Conservation (phyloP, 2,888 invertebrate genomes). For the Pharmacophagus antenor region DNA sequence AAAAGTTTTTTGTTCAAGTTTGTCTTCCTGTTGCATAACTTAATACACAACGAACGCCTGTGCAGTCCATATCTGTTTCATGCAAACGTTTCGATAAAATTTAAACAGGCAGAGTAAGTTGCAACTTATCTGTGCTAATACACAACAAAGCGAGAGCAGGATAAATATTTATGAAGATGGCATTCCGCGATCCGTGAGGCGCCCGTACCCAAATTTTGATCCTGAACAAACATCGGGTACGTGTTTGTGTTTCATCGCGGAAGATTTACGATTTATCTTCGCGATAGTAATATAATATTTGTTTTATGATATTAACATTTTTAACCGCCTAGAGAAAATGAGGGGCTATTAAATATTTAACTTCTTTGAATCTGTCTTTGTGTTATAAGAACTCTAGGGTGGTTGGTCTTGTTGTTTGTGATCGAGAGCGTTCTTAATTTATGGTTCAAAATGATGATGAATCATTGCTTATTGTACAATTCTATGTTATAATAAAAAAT, state of each 20-base stretch:
- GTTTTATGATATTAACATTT: conserved; percentile 14
- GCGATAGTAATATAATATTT: conserved; percentile 23
- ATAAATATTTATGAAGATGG: conserved; percentile 52
- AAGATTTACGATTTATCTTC: conserved; percentile 40
- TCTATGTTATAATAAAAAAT: too few species aligned
- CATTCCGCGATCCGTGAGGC: conserved; percentile 44
- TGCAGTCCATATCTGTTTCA: conserved; percentile 15
- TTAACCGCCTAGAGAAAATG: not conserved
- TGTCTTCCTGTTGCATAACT: conserved; percentile 21
- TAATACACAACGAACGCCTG: conserved; percentile 9
- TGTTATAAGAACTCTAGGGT: too few species aligned
- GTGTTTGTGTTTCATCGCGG: conserved; percentile 38
- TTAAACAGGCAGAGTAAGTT: not conserved
- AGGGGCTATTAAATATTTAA: not conserved
- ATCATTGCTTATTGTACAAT: too few species aligned
- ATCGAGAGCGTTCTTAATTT: too few species aligned
- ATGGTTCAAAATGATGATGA: too few species aligned
- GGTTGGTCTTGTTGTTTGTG: too few species aligned
- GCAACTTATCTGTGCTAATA: conserved; percentile 22
- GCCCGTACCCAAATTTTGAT: conserved; percentile 39
- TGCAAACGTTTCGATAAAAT: conserved; percentile 11
- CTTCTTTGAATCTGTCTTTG: not conserved
- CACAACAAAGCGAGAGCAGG: conserved; percentile 1
- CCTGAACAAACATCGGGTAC: conserved; percentile 51
- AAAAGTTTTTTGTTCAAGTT: not conserved